These are phyloP conservation scores for Staurois parvus DNA, from an alignment of 2,797 vertebrate genomes.

Conservation along the genomic window DNA sequence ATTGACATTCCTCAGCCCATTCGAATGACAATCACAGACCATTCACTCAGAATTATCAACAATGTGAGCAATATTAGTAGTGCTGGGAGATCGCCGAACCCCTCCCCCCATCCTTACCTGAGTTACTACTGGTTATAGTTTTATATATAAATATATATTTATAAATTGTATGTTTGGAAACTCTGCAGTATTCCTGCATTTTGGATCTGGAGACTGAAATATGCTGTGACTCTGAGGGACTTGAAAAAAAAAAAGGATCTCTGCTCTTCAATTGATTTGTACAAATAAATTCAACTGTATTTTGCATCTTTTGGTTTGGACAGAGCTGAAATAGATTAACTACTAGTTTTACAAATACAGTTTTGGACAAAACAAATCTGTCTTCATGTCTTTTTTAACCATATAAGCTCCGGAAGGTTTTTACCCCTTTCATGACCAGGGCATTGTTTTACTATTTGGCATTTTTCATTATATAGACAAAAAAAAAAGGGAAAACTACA, in stretches of 20 bases:
- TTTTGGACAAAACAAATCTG: constrained; percentile 50
- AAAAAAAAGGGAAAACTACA: no score
- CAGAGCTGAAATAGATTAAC: constrained; percentile 38
- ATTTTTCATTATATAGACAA: no score
- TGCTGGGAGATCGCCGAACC: background rate
- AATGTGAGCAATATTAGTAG: constrained; percentile 34
- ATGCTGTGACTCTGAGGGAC: constrained; percentile 58
- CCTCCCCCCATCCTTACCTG: background rate
- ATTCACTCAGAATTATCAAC: background rate
- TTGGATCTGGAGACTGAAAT: constrained; percentile 30
- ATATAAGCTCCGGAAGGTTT: no score
- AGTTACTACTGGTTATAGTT: constrained; percentile 58
- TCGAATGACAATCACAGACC: constrained; percentile 47
- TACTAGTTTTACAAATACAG: constrained; percentile 62
- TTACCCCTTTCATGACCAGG: no score
- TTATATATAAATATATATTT: constrained; percentile 61
- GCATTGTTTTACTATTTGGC: no score
- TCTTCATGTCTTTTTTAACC: background rate
- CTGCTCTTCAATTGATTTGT: constrained; percentile 60
- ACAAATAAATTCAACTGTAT: constrained; percentile 60
- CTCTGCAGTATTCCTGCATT: constrained; percentile 41
- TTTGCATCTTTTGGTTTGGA: constrained; percentile 48
- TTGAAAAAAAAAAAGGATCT: constrained; percentile 20
- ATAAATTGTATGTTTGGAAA: constrained; percentile 51
- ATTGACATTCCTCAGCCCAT: background rate